Evolutionary conservation across 2,113 vertebrate species (phyloP), one percentile per base, ranked within the genome.

Genomic region (Leptodactylus fuscus): DNA sequence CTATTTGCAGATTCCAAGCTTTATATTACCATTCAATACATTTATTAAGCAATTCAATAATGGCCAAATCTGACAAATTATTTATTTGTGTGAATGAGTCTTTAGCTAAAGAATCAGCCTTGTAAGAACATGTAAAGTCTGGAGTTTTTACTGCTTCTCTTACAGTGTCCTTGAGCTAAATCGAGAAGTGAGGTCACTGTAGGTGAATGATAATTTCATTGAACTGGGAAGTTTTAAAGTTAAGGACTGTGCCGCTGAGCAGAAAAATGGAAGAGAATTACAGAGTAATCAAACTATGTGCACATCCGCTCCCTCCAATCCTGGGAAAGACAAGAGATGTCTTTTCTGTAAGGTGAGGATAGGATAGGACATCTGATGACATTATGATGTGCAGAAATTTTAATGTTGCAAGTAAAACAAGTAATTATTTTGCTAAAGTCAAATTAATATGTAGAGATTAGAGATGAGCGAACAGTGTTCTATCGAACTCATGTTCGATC

Each of bases 171-270:
- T 67, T 67, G 62, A 67, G 62, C 32, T 70, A 70, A 27, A 41
- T 46, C 10, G 41, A 74, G 38, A 44, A 49, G n/a, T 75, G 24
- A 75, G 71, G 71, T 49, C 71, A 75, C 38, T 27, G 24, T 29
- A 13, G 71, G 10, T 75, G 44, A 75, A 75, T 75, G 44, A 48
- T 8, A 48, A 27, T 46, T 48, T 75, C 13, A 48, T 75, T 41
- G 69, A 71, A 71, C 69, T 75, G 24, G 15, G 41, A 75, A 74
- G n/a, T 74, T 46, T 24, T 73, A 27, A 46, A 74, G 22, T 6
- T 74, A 41, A 38, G 9, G 22, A 44, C 20, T 73, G 15, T 71
- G 41, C 41, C 15, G 8, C n/a, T 29, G 44, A 12, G 29, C 41
- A 18, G 41, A 24, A 44, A 24, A 46, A 48, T 75, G n/a, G 24